phyloP scores from a whole-genome alignment of 2,797 vertebrate genomes.

The Phylloscopus collybita region DNA sequence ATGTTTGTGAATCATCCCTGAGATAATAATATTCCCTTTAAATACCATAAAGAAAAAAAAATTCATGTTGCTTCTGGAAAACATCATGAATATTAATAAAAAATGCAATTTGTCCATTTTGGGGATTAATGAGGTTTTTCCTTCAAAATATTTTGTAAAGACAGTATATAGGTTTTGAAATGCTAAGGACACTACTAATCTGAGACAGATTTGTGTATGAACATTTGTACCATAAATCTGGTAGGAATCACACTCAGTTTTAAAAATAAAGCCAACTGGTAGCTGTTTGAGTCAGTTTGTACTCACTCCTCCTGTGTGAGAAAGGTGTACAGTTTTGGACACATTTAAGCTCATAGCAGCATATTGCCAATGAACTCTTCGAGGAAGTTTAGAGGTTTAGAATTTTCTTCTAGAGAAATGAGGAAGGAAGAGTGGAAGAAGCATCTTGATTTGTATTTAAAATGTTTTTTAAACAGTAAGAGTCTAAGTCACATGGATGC shows the following conservation, averaged over 20 bases:
- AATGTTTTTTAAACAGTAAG: not conserved
- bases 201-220: conserved; percentile 4
- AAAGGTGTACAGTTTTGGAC: conserved; percentile 32
- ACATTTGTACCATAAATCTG: conserved; percentile 9
- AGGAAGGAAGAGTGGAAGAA: not conserved
- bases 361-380: not conserved
- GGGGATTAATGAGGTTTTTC: not conserved
- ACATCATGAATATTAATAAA: conserved; percentile 3
- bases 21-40: not conserved
- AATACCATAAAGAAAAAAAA: not conserved
- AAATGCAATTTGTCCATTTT: not conserved
- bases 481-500: not conserved
- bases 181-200: conserved; percentile 5
- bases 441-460: not conserved
- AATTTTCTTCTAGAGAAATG: not conserved
- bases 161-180: not conserved
- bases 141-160: not conserved
- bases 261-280: conserved; percentile 56
- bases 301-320: not conserved
- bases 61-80: not conserved
- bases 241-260: conserved; percentile 19
- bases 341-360: not conserved
- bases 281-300: conserved; percentile 44
- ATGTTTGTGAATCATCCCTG: conserved; percentile 41
- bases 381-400: not conserved